phyloP scores from a whole-genome alignment of 2,888 invertebrate species.

The Cephus pygmeus region DNA sequence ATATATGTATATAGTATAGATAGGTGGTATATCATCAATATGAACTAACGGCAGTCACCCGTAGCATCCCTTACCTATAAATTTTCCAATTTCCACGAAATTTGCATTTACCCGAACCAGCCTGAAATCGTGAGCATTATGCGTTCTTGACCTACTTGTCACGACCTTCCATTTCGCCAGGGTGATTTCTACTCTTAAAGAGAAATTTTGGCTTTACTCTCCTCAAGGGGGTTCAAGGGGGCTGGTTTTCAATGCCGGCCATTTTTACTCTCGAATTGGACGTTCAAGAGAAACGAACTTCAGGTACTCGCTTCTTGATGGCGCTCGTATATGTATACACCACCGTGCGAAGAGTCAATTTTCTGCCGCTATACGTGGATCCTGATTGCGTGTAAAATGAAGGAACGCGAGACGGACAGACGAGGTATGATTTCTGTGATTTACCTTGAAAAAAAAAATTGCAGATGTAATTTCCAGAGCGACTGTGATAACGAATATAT shows the following conservation, averaged over 20 bases:
- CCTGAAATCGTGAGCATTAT: constrained; percentile 15
- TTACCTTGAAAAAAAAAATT: not conserved
- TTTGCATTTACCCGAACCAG: constrained; percentile 10
- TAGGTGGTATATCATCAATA: not conserved
- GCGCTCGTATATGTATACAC: no score
- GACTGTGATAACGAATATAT: not conserved
- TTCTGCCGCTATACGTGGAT: no score
- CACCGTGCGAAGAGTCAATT: no score
- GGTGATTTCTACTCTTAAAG: not conserved
- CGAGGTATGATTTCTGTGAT: no score
- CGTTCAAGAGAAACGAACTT: no score
- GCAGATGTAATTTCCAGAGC: not conserved
- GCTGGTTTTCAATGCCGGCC: not conserved
- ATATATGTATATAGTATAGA: not conserved
- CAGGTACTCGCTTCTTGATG: no score
- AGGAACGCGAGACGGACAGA: no score
- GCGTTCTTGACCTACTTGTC: constrained; percentile 47
- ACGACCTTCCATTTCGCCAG: not conserved
- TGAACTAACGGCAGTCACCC: not conserved
- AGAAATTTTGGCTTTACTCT: not conserved
- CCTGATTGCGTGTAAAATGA: no score
- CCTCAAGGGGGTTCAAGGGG: not conserved
- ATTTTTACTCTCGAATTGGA: not conserved
- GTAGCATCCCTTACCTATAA: not conserved
- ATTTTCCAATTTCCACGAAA: not conserved